Percentiles rank a stretch among this genome's conserved stretches.
These are phyloP conservation scores for Hiodon tergisus DNA, from an alignment of 2,113 vertebrate genomes.

Conservation along the genomic window DNA sequence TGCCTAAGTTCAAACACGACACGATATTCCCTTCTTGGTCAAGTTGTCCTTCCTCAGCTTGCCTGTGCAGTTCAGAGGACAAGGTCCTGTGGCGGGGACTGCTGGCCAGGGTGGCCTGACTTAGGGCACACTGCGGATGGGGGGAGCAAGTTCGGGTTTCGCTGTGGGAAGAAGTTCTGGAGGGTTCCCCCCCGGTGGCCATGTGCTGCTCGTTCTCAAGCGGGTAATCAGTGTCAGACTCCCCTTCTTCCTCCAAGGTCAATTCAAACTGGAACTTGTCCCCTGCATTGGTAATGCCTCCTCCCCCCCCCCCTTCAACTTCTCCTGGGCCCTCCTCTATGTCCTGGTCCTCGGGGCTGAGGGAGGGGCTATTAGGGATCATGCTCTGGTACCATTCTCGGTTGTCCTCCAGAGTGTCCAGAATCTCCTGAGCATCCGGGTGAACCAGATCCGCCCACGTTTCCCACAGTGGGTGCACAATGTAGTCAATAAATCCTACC, in stretches of 20 bases:
- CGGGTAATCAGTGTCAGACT: constrained; percentile 63
- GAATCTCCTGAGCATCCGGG: constrained; percentile 82
- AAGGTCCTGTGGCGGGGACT: constrained; percentile 45
- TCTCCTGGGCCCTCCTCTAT: constrained; percentile 24
- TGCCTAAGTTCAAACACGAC: constrained; percentile 48
- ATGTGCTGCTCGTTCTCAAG: constrained; percentile 57
- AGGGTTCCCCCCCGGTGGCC: constrained; percentile 20
- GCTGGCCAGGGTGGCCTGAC: constrained; percentile 17
- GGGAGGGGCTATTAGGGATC: constrained; percentile 77
- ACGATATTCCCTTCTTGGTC: constrained; percentile 40
- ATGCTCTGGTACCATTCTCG: constrained; percentile 91
- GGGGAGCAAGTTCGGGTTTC: constrained; percentile 24
- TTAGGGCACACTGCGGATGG: constrained; percentile 26
- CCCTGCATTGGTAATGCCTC: constrained; percentile 19
- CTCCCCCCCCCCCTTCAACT: constrained; percentile 46
- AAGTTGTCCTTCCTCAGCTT: constrained; percentile 46
- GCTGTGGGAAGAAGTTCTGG: constrained; percentile 33
- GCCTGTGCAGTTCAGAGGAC: constrained; percentile 41
- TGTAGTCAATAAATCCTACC: constrained; percentile 93
- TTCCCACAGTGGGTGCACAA: constrained; percentile 88
- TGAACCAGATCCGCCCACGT: constrained; percentile 88
- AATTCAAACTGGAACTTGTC: constrained; percentile 80
- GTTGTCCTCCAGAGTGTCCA: constrained; percentile 88
- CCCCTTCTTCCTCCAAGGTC: constrained; percentile 72
- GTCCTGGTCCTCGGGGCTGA: constrained; percentile 29